Percentiles rank a stretch among this genome's conserved stretches.
Evolutionary conservation across 1,140 invertebrate genomes (phyloP).

Genomic region (Lordiphosa collinella): DNA sequence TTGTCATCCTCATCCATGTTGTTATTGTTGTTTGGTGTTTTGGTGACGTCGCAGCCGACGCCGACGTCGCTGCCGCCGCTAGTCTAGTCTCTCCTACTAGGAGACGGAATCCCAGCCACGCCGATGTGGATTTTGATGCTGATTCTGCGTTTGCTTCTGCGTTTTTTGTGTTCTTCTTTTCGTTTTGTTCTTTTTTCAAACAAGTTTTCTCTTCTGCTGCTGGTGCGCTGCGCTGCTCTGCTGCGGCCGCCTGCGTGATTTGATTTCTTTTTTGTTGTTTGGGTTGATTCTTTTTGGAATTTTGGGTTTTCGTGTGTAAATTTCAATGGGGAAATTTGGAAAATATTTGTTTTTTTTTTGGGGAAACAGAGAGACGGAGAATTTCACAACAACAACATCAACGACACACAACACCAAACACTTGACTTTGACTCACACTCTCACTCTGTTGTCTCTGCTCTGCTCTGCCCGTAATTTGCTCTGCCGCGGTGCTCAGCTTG

Average conservation of each 20-base stretch:
- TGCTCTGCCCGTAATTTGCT: too few relatives aligned
- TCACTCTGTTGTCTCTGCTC: slow-evolving; percentile 15
- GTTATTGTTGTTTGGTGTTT: slow-evolving; percentile 34
- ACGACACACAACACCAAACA: slow-evolving; percentile 17
- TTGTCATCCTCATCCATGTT: slow-evolving; percentile 76
- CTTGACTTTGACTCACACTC: slow-evolving; percentile 58
- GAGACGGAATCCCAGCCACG: slow-evolving; percentile 16
- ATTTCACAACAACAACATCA: slow-evolving; percentile 55
- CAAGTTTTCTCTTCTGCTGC: slow-evolving; percentile 59
- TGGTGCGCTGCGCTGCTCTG: slow-evolving; percentile 19
- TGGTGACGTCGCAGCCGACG: slow-evolving; percentile 54
- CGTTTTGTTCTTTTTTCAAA: slow-evolving; percentile 54
- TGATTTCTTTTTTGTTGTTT: slow-evolving; percentile 20
- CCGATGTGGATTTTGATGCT: slow-evolving; percentile 20
- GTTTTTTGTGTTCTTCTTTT: slow-evolving; percentile 37
- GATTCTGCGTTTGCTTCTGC: slow-evolving; percentile 33
- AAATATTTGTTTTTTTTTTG: slow-evolving; percentile 10
- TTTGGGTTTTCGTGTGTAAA: not conserved
- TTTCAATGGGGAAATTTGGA: slow-evolving; percentile 16
- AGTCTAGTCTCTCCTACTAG: slow-evolving; percentile 3
- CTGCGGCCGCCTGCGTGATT: slow-evolving; percentile 12
- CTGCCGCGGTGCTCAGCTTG: too few relatives aligned
- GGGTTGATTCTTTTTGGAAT: not conserved
- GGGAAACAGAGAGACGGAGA: slow-evolving; percentile 39
- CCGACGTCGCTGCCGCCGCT: slow-evolving; percentile 4